Percentiles rank a stretch among this genome's conserved stretches.
Conservation (phyloP, 2,797 vertebrate genomes). For the Poecilia wingei region DNA sequence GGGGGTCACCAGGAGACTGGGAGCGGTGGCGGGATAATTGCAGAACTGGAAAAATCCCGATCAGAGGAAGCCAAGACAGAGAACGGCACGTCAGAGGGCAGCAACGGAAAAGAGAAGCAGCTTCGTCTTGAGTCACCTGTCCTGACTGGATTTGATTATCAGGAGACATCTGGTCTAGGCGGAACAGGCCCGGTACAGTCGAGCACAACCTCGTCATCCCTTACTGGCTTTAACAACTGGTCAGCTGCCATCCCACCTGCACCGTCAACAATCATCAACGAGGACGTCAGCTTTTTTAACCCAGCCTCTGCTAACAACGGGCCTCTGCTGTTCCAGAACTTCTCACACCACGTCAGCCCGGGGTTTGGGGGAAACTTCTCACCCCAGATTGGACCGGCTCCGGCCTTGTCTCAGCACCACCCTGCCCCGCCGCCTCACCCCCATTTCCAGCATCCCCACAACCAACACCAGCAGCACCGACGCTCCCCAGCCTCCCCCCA, state of each 20-base stretch:
- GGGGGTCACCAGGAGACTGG: slow-evolving; percentile 91
- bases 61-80: slow-evolving; percentile 92
- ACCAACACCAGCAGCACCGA: slow-evolving; percentile 97
- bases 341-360: slow-evolving; percentile 97
- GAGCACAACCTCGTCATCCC: slow-evolving; percentile 91
- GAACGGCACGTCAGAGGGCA: slow-evolving; percentile 86
- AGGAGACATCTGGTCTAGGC: slow-evolving; percentile 93
- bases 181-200: slow-evolving; percentile 90
- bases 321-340: slow-evolving; percentile 98
- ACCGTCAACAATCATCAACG: slow-evolving; percentile 95
- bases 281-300: slow-evolving; percentile 98
- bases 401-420: slow-evolving; percentile 94
- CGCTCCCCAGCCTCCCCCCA: slow-evolving; percentile 98
- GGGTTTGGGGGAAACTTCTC: slow-evolving; percentile 98
- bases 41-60: slow-evolving; percentile 93
- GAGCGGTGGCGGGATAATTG: slow-evolving; percentile 85
- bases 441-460: slow-evolving; percentile 95
- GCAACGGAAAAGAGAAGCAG: slow-evolving; percentile 95
- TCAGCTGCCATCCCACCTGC: slow-evolving; percentile 95
- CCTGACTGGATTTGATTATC: slow-evolving; percentile 95
- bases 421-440: slow-evolving; percentile 89
- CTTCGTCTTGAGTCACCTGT: slow-evolving; percentile 96
- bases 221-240: slow-evolving; percentile 98
- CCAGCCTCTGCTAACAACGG: slow-evolving; percentile 96
- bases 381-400: slow-evolving; percentile 91